These are phyloP conservation scores for Chrosomus eos DNA, from an alignment of 2,797 vertebrate species.

Conservation along the genomic window DNA sequence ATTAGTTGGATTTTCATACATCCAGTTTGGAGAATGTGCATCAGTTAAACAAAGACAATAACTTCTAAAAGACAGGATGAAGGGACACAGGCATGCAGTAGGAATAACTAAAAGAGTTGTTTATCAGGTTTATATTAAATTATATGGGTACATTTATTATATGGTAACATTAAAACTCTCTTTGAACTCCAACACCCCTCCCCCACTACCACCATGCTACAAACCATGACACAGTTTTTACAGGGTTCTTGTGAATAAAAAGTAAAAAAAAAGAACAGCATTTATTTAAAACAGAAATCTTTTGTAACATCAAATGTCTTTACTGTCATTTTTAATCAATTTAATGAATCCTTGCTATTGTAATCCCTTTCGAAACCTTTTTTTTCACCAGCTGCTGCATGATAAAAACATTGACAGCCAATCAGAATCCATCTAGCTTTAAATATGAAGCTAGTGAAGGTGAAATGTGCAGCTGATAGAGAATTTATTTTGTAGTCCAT, in stretches of 20 bases:
- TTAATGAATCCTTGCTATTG: not conserved
- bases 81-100: not conserved
- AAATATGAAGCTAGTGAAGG: not conserved
- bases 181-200: no score
- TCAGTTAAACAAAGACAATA: not conserved
- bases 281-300: not conserved
- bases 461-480: not conserved
- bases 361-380: no score
- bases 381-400: no score
- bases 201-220: no score
- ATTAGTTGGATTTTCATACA: constrained; percentile 35
- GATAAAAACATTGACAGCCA: no score
- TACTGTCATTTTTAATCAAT: not conserved
- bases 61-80: not conserved
- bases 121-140: not conserved
- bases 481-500: not conserved
- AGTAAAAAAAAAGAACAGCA: not conserved
- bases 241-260: no score
- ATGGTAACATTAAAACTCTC: not conserved
- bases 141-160: not conserved
- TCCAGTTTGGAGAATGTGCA: not conserved
- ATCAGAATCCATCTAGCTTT: no score
- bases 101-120: not conserved
- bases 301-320: no score
- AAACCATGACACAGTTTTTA: no score